Evolutionary conservation across 1,140 invertebrate genomes (phyloP), one percentile per base, ranked within the genome.

Genomic region (Zaprionus kolodkinae): DNA sequence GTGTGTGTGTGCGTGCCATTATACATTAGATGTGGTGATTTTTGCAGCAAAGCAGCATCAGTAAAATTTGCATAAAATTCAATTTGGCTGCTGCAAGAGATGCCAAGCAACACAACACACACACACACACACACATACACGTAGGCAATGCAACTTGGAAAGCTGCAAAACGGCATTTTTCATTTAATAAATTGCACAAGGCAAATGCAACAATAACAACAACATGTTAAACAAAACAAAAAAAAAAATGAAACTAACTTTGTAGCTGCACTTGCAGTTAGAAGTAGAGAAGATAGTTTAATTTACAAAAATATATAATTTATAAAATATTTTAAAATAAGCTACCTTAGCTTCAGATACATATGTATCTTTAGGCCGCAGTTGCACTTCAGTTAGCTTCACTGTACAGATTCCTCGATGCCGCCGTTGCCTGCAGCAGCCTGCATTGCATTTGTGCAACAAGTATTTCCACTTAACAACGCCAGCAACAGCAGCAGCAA

Each of bases 401-500:
- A 87, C 84, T 88, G 83, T 88, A 77, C 71, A 77, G 72, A 63
- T 83, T 82, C 77, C 27, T 3, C 27, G 21, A 21, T 30, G 27
- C 6, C 27, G 1, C 78, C 78, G 75, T 75, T 77, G 72, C 65
- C 64, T 65, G 43, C 78, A 54, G 63, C 71, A 82, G 80, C 83
- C 79, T 88, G 78, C 80, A 87, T 87, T 87, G 87, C 82, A 91
- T 91, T 91, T 91, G 87, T 91, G 87, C 87, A 91, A 91, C 87
- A 91, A 91, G 87, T 91, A 91, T 91, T 91, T 91, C 87, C 87
- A 91, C 88, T 91, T 91, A 87, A 88, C 85, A 88, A 81, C 79
- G 79, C 40, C 79, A 83, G 57, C 80, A 66, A 63, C 77, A 76
- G n/a, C 35, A 64, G n/a, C 63, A 69, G 27, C 36, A 76, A 6